Evolutionary conservation across 2,113 vertebrate species (phyloP).

Genomic region (Ginglymostoma cirratum): DNA sequence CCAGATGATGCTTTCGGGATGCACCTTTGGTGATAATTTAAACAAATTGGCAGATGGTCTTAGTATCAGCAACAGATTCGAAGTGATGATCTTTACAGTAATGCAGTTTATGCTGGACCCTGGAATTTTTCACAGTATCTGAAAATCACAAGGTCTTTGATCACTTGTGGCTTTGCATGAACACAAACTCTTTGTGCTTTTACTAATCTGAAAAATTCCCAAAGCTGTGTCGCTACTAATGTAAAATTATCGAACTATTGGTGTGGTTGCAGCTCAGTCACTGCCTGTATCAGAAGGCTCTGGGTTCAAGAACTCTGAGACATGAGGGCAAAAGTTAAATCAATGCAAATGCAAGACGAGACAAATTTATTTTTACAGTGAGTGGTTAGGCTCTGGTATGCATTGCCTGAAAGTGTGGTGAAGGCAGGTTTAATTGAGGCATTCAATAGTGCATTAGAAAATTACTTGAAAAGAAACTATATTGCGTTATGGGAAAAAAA

Average conservation of each 20-base stretch:
- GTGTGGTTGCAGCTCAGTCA: neutral
- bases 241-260: neutral
- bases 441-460: too few relatives aligned
- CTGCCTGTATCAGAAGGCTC: too few relatives aligned
- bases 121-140: neutral
- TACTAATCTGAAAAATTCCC: neutral
- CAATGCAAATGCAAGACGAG: too few relatives aligned
- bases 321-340: too few relatives aligned
- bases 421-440: too few relatives aligned
- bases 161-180: neutral
- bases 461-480: too few relatives aligned
- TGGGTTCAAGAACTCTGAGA: too few relatives aligned
- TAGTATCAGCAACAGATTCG: neutral
- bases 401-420: too few relatives aligned
- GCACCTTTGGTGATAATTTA: neutral
- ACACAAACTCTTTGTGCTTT: neutral
- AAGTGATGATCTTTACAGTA: neutral
- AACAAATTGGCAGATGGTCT: neutral
- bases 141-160: neutral
- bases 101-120: neutral
- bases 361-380: too few relatives aligned
- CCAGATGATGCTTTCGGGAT: neutral
- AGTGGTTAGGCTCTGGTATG: too few relatives aligned
- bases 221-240: neutral
- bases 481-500: too few relatives aligned